phyloP scores from a whole-genome alignment of 2,888 invertebrate genomes.

The Electrophaes corylata region DNA sequence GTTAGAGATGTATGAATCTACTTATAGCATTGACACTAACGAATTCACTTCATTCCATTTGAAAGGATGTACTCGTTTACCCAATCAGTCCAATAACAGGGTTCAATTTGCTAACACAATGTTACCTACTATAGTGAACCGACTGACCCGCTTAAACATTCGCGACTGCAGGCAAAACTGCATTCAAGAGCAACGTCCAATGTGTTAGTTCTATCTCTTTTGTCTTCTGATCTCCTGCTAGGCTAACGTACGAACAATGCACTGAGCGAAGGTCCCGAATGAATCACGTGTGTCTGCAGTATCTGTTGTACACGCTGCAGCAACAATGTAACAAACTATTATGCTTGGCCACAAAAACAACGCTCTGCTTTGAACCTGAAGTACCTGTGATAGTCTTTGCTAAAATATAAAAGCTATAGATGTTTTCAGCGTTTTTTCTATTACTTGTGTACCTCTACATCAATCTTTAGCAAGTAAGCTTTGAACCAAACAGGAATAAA shows the following conservation, averaged over 20 bases:
- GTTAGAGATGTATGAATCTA: not conserved
- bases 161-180: not conserved
- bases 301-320: not conserved
- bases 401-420: no score
- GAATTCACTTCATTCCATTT: constrained; percentile 2
- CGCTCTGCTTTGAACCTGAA: not conserved
- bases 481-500: no score
- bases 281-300: not conserved
- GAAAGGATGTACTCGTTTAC: not conserved
- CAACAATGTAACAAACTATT: not conserved
- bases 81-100: not conserved
- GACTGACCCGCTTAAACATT: not conserved
- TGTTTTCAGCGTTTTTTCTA: no score
- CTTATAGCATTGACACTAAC: not conserved
- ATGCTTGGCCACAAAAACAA: not conserved
- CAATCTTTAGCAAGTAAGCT: no score
- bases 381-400: no score
- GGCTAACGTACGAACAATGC: not conserved
- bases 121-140: not conserved
- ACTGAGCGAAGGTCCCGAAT: constrained; percentile 1
- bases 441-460: no score
- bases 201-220: not conserved
- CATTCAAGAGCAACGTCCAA: not conserved
- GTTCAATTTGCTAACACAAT: not conserved
- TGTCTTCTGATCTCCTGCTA: constrained; percentile 6